Evolutionary conservation across 2,888 invertebrate genomes (phyloP).

Genomic region (Xestia sexstrigata): DNA sequence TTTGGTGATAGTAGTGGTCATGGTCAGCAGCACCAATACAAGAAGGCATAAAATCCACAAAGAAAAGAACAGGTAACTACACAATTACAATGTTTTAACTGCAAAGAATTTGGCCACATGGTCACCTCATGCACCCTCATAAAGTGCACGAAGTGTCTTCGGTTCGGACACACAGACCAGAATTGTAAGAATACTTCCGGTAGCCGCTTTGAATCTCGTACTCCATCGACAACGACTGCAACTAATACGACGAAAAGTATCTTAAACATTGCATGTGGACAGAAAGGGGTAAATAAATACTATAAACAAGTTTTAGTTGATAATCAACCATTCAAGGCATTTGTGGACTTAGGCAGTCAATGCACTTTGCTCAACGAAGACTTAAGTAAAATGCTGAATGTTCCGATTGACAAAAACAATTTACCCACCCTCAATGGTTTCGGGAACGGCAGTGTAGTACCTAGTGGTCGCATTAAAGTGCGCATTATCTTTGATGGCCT

Average conservation of each 20-base stretch:
- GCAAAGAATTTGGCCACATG: too few species aligned
- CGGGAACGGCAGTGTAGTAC: not conserved
- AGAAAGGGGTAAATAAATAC: not conserved
- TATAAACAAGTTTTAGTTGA: not conserved
- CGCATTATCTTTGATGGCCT: too few species aligned
- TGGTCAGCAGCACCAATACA: not conserved
- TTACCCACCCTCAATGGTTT: not conserved
- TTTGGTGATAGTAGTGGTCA: too few species aligned
- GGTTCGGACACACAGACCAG: not conserved
- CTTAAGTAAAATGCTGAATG: too few species aligned
- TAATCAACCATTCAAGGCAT: not conserved
- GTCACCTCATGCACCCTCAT: not conserved
- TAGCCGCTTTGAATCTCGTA: not conserved
- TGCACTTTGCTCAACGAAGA: not conserved
- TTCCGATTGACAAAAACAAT: not conserved
- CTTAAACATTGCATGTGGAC: not conserved
- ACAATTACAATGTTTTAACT: too few species aligned
- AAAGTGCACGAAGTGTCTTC: not conserved
- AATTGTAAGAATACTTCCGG: not conserved
- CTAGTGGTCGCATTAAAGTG: not conserved
- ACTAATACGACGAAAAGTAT: not conserved
- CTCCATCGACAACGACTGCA: not conserved
- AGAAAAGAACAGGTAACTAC: too few species aligned
- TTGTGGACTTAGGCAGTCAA: not conserved
- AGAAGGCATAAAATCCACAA: not conserved